Percentiles rank a stretch among this genome's conserved stretches.
Conservation (phyloP, 2,888 invertebrate species). For the Spatulosminthurus flaviceps region DNA sequence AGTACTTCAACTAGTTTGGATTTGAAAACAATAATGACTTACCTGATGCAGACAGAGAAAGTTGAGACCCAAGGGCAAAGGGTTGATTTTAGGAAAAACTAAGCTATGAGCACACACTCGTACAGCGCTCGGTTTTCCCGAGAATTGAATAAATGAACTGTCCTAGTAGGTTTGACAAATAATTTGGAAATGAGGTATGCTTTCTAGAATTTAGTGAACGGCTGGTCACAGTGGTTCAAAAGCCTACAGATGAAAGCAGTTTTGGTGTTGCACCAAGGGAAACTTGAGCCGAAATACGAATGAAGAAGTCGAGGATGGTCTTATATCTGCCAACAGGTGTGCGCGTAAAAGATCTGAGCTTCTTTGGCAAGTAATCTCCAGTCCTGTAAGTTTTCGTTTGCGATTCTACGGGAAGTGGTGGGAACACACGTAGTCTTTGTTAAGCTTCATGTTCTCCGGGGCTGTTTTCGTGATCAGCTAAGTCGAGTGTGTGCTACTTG, state of each 20-base stretch:
- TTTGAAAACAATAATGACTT: too few species aligned
- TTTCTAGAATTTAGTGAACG: too few species aligned
- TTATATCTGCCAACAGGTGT: constrained; percentile 27
- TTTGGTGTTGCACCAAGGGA: constrained; percentile 3
- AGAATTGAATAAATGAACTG: too few species aligned
- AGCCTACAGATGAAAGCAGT: neutral
- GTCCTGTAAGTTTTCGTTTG: neutral
- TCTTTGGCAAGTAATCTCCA: neutral
- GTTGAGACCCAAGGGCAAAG: too few species aligned
- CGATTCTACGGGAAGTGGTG: neutral
- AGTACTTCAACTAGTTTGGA: too few species aligned
- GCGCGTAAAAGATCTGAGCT: constrained; percentile 22
- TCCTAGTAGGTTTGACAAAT: too few species aligned
- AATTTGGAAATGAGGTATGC: too few species aligned
- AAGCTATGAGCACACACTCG: too few species aligned
- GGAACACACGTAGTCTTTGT: neutral
- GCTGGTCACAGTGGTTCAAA: neutral
- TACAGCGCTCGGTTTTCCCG: too few species aligned
- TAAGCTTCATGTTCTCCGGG: neutral
- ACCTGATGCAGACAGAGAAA: too few species aligned
- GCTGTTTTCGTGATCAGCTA: neutral
- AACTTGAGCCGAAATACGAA: constrained; percentile 12
- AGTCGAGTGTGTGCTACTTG: neutral
- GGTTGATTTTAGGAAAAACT: too few species aligned
- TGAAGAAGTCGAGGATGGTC: neutral